Percentiles rank a stretch among this genome's conserved stretches.
Conservation (phyloP, 2,797 vertebrate species). For the Xiphorhynchus erythropygius region DNA sequence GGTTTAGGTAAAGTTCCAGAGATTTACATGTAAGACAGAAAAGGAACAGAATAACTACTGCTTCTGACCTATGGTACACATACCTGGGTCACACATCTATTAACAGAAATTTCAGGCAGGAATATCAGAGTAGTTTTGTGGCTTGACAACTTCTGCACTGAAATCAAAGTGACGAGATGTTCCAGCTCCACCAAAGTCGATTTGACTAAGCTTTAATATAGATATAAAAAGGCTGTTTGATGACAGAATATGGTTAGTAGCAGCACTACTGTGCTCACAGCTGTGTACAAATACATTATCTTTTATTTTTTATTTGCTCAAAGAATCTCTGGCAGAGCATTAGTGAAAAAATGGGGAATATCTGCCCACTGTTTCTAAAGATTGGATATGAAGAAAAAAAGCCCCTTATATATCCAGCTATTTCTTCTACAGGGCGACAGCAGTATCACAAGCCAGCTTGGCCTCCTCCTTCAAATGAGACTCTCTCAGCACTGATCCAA, state of each 20-base stretch:
- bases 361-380: neutral
- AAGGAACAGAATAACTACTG: neutral
- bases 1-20: neutral
- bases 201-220: neutral
- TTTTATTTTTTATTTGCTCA: neutral
- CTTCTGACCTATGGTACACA: neutral
- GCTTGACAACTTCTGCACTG: neutral
- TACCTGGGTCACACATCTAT: neutral
- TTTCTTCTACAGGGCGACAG: neutral
- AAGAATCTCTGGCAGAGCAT: neutral
- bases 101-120: neutral
- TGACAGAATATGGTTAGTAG: neutral
- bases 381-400: neutral
- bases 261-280: neutral
- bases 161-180: neutral
- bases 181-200: neutral
- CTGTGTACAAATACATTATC: neutral
- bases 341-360: neutral
- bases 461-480: neutral
- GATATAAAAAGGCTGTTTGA: neutral
- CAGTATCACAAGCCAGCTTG: neutral
- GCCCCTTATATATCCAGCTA: neutral
- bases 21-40: neutral
- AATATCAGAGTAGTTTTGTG: neutral
- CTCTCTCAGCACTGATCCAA: neutral